These are phyloP conservation scores for Drepanosiphum platanoidis DNA, from an alignment of 2,888 invertebrate species.

Conservation along the genomic window DNA sequence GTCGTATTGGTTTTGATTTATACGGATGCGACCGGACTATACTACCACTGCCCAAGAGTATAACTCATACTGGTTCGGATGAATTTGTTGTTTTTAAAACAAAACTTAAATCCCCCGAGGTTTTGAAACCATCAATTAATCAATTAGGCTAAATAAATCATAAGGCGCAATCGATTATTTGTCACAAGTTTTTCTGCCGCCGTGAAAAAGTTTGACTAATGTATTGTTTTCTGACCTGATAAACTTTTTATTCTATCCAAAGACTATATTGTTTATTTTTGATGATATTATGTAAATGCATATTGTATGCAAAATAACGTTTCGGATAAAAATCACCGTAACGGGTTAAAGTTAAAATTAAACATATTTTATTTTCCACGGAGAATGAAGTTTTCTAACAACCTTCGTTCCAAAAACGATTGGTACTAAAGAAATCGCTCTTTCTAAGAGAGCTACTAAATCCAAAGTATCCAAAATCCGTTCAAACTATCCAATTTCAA, in stretches of 20 bases:
- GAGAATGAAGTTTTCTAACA: no score
- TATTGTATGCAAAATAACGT: neutral
- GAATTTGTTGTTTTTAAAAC: neutral
- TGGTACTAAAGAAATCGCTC: no score
- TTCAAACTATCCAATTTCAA: no score
- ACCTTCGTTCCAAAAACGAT: no score
- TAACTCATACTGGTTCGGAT: slow-evolving; percentile 1
- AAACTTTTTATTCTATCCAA: slow-evolving; percentile 6
- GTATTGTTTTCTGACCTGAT: neutral
- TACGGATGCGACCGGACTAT: neutral
- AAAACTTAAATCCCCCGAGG: slow-evolving; percentile 9
- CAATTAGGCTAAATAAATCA: slow-evolving; percentile 26
- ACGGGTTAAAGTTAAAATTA: neutral
- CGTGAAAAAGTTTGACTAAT: neutral
- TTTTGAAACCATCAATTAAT: slow-evolving; percentile 11
- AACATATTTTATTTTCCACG: neutral
- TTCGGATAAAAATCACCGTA: neutral
- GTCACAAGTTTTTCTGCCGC: neutral
- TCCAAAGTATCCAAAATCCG: no score
- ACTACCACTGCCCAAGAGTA: neutral
- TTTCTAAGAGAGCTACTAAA: no score
- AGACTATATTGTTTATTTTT: neutral
- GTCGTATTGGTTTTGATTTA: neutral
- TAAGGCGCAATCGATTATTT: slow-evolving; percentile 17
- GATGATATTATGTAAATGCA: neutral